Conservation (phyloP, 1,140 invertebrate species). For the Cydia pomonella region DNA sequence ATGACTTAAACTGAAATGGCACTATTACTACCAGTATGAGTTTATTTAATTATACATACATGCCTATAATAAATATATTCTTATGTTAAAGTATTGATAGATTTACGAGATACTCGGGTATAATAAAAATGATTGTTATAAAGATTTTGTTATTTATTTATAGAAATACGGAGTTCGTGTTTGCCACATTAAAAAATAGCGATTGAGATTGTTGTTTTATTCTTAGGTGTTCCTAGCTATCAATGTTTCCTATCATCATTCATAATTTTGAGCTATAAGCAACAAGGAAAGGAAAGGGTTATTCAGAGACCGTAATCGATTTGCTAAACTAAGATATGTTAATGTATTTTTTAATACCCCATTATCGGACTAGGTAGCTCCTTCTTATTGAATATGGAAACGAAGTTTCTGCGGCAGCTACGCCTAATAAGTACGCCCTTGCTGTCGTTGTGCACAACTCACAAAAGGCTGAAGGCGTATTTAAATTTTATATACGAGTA, state of each 20-base stretch:
- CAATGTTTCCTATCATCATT: not conserved
- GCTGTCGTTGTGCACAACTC: too few relatives aligned
- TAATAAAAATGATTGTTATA: conserved; percentile 10
- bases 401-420: too few relatives aligned
- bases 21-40: conserved; percentile 3
- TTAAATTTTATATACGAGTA: too few relatives aligned
- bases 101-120: not conserved
- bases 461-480: too few relatives aligned
- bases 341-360: too few relatives aligned
- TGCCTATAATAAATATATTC: conserved; percentile 22
- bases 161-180: conserved; percentile 44
- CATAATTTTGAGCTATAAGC: too few relatives aligned
- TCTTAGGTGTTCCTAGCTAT: conserved; percentile 2
- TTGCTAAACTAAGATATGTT: too few relatives aligned
- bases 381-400: too few relatives aligned
- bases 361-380: too few relatives aligned
- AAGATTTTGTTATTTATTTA: conserved; percentile 35
- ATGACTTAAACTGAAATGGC: conserved; percentile 9
- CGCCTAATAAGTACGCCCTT: too few relatives aligned
- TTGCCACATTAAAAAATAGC: conserved; percentile 47
- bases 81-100: conserved; percentile 28
- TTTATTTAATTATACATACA: conserved; percentile 4
- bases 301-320: too few relatives aligned
- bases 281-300: too few relatives aligned
- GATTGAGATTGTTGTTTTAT: conserved; percentile 42